phyloP scores from a whole-genome alignment of 1,140 invertebrate species.

The Nilaparvata lugens region DNA sequence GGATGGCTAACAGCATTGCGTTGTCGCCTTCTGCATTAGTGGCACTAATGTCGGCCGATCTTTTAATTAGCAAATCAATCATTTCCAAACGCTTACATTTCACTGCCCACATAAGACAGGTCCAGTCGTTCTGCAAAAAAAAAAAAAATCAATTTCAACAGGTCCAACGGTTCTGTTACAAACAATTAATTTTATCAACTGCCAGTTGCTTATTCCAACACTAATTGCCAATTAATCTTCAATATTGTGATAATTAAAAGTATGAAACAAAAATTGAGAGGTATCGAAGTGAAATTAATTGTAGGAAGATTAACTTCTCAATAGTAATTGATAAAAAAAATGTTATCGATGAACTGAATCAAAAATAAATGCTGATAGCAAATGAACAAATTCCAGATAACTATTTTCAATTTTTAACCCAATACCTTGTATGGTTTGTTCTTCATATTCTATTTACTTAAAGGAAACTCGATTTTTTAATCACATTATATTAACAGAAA shows the following conservation, averaged over 20 bases:
- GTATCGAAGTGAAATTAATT: neutral
- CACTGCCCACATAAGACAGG: constrained; percentile 33
- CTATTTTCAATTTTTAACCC: too few relatives aligned
- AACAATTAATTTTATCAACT: neutral
- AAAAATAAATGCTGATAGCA: too few relatives aligned
- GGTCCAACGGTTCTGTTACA: too few relatives aligned
- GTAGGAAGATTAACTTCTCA: too few relatives aligned
- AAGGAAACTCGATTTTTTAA: too few relatives aligned
- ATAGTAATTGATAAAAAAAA: too few relatives aligned
- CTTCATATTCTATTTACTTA: too few relatives aligned
- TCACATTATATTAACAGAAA: too few relatives aligned
- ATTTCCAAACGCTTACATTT: constrained; percentile 33
- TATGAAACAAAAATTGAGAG: neutral
- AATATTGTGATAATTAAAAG: neutral
- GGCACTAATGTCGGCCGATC: constrained; percentile 31
- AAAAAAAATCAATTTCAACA: neutral
- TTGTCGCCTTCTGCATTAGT: constrained; percentile 32
- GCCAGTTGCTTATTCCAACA: neutral
- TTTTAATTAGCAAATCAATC: constrained; percentile 29
- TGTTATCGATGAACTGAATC: too few relatives aligned
- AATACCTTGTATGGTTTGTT: too few relatives aligned
- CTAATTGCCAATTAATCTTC: constrained; percentile 1
- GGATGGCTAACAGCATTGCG: constrained; percentile 31
- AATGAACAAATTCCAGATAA: too few relatives aligned
- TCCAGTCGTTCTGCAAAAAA: constrained; percentile 29